Base-by-base conservation (phyloP, 2,888 invertebrate species). In the Mellilla xanthometata region DNA sequence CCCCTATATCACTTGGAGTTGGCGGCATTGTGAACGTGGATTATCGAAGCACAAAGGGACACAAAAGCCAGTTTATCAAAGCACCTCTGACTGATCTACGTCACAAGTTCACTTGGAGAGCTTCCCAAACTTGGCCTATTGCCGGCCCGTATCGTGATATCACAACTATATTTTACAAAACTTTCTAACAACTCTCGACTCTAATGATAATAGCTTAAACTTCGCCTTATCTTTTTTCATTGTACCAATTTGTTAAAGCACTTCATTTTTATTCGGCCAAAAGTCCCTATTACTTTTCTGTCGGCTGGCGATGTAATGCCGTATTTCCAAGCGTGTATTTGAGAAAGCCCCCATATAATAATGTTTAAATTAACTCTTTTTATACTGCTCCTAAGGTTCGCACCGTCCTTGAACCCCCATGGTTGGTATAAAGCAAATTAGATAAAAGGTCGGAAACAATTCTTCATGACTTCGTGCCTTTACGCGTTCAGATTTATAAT, bases 41-140 rank as follows among this genome's bases (percentile, higher is more conserved):
- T 80, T 80, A 84, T 81, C 78, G 68, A 68, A 69, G 67, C 74
- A 76, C 79, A 75, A 76, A 75, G 74, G 68, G 68, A 66, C 68
- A 77, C 81, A 79, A 82, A 79, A 80, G 81, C 66, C 72, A 72
- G 73, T 81, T 81, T 83, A 80, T 82, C 81, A 78, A 70, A 69
- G 64, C 68, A 70, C 47, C 72, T 75, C 70, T 75, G 65, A 68
- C 72, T 72, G 73, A 71, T 69, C 60, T 60, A 65, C 56, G 54
- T 53, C 58, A 60, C 62, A 67, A 76, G 65, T 77, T 75, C 63
- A 65, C 65, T 71, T 58, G 55, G 59, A 49, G 49, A 60, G 68
- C 59, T 62, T 60, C 56, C 44, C 56, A 60, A 76, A 72, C 72
- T 72, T 66, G 62, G 61, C 62, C 65, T 60, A 58, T 56, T 59